Evolutionary conservation across 2,113 vertebrate genomes (phyloP), one percentile per base, ranked within the genome.

Genomic region (Sturnira hondurensis): DNA sequence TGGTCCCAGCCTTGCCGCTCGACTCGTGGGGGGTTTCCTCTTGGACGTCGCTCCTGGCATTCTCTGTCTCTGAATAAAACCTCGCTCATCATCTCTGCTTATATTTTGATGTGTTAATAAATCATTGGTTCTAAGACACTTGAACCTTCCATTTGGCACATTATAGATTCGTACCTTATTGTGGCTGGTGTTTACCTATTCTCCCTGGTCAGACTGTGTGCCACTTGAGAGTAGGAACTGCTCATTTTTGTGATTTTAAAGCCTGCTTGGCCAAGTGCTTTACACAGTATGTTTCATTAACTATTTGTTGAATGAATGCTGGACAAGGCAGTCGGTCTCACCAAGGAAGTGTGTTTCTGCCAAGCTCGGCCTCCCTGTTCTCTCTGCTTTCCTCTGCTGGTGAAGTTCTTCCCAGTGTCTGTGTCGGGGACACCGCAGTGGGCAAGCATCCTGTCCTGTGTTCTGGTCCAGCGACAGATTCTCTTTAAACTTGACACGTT

Each of bases 331-430:
- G 5, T 33, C 19, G 70, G 16, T 38, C n/a, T 77, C 76, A 8
- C 8, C 47, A 36, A 87, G 43, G 14, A 33, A 31, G 47, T 2
- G 3, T 9, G 2, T 38, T 52, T 52, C 58, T 89, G 80, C 28
- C 74, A 36, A n/a, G 54, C 56, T 17, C 10, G 4, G 0, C 41
- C 45, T 68, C n/a, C 54, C 22, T 50, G 12, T 26, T 38, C 11
- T 41, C 19, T 20, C 31, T 24, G 5, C 54, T 3, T 6, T 5
- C 36, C 13, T 41, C 54, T 24, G 19, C 12, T 54, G 0, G 3
- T 7, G 50, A 1, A 5, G 47, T 4, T 4, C 22, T 83, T 0
- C 26, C 50, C 6, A 19, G n/a, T 63, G 0, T 47, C 12, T 17
- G 52, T 20, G 28, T 33, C 31, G 20, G 33, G 33, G 50, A 7